Evolutionary conservation across 2,888 invertebrate genomes (phyloP).

Genomic region (Cryptophagus acutangulus): DNA sequence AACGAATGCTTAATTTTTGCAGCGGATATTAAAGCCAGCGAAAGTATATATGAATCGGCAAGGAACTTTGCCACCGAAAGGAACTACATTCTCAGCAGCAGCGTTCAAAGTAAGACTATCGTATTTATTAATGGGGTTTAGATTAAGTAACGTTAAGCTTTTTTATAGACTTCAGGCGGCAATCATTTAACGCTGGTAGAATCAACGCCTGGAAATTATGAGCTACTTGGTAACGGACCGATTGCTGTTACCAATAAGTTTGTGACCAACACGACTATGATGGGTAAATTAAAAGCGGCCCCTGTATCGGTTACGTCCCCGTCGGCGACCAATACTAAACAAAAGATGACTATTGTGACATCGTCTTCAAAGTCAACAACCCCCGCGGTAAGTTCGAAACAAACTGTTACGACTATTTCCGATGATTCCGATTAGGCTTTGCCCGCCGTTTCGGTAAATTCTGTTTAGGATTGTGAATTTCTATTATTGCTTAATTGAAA

Average conservation of each 20-base stretch:
- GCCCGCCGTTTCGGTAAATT: no score
- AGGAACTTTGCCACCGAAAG: neutral
- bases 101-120: constrained; percentile 7
- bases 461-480: no score
- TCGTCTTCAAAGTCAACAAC: neutral
- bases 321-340: constrained; percentile 14
- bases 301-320: constrained; percentile 28
- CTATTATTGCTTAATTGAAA: no score
- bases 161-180: constrained; percentile 27
- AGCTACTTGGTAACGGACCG: constrained; percentile 34
- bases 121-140: neutral
- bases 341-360: neutral
- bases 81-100: neutral
- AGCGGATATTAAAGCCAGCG: constrained; percentile 39
- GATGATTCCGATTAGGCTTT: neutral
- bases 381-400: neutral
- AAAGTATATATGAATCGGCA: constrained; percentile 37
- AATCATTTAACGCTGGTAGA: constrained; percentile 39
- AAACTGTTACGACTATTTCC: neutral
- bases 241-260: constrained; percentile 33
- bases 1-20: constrained; percentile 21
- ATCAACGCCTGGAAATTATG: constrained; percentile 39
- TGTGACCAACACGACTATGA: constrained; percentile 26
- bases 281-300: constrained; percentile 26
- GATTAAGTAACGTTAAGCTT: neutral